Conservation (phyloP, 1,140 invertebrate genomes). For the Apis cerana region DNA sequence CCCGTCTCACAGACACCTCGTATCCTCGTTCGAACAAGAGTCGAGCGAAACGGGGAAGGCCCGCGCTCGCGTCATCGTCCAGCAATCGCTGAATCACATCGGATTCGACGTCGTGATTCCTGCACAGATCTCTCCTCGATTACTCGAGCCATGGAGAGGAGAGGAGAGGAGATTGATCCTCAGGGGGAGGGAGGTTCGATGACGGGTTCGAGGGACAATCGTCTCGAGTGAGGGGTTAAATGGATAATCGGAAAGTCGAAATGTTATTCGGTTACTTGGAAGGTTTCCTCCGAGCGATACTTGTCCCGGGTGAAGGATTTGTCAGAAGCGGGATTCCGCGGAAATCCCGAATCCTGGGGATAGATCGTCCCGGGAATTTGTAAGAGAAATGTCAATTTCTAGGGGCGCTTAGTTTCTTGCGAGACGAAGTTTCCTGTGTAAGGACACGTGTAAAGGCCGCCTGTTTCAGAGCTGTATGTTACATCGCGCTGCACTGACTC, state of each 20-base stretch:
- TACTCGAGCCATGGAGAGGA: neutral
- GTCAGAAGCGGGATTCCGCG: neutral
- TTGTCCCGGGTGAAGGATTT: neutral
- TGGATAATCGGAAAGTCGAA: neutral
- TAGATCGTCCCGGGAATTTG: neutral
- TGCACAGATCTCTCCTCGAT: neutral
- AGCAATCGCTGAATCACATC: slow-evolving; percentile 36
- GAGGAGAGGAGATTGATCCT: no score
- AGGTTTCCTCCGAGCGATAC: no score
- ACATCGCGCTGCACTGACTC: no score
- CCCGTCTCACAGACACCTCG: neutral
- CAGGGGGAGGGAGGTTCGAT: no score
- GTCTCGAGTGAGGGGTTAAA: no score
- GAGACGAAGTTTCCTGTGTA: no score
- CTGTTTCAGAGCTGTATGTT: no score
- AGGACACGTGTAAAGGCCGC: no score
- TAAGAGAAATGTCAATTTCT: neutral
- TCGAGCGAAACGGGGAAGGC: neutral
- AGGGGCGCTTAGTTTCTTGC: neutral
- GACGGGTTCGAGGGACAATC: no score
- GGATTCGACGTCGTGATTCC: neutral
- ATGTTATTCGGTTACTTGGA: no score
- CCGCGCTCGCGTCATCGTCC: slow-evolving; percentile 12
- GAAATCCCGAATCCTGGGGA: no score
- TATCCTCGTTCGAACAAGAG: neutral